These are phyloP conservation scores for Dione vanillae DNA, from an alignment of 2,888 invertebrate species.

Conservation along the genomic window DNA sequence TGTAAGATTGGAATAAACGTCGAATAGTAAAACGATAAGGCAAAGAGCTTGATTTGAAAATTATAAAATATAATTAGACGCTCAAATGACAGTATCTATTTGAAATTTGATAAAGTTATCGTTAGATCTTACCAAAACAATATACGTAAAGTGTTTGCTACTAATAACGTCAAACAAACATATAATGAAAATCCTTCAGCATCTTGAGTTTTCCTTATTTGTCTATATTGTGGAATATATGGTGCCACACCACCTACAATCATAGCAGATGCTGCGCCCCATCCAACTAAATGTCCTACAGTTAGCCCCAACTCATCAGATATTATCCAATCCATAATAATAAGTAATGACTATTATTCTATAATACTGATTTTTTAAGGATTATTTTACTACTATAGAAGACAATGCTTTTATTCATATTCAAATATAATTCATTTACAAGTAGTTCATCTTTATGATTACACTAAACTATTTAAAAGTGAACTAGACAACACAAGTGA, in stretches of 20 bases:
- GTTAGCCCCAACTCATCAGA: slow-evolving; percentile 90
- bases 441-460: slow-evolving; percentile 15
- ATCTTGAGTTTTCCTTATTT: slow-evolving; percentile 95
- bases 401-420: slow-evolving; percentile 16
- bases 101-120: not conserved
- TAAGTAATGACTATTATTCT: slow-evolving; percentile 13
- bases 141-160: slow-evolving; percentile 98
- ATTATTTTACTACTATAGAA: slow-evolving; percentile 6
- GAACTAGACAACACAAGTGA: slow-evolving; percentile 16
- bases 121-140: slow-evolving; percentile 94
- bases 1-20: not conserved
- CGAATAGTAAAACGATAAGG: not conserved
- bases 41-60: not conserved
- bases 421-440: slow-evolving; percentile 21
- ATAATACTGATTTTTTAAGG: slow-evolving; percentile 21
- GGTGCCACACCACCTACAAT: slow-evolving; percentile 97
- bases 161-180: slow-evolving; percentile 96
- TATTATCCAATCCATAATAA: slow-evolving; percentile 90
- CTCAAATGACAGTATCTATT: not conserved
- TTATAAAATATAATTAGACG: not conserved
- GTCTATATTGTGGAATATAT: slow-evolving; percentile 97
- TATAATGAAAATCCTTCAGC: slow-evolving; percentile 98
- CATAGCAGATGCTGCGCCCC: slow-evolving; percentile 94
- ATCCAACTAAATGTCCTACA: slow-evolving; percentile 90
- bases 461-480: slow-evolving; percentile 17